Conservation (phyloP, 2,888 invertebrate genomes). For the Parthenolecanium corni region DNA sequence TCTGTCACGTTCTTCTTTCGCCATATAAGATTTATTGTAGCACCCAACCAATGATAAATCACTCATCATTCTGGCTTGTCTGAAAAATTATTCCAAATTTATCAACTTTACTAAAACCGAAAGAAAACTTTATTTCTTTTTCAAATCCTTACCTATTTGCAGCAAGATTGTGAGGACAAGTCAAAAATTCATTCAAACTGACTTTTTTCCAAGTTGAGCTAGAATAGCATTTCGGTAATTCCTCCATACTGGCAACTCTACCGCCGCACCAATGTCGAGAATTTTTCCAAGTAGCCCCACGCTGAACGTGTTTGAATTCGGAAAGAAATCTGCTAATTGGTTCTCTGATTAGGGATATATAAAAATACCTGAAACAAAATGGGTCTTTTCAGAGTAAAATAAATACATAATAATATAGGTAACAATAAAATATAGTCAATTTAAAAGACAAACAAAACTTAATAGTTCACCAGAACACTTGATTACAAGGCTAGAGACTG, state of each 20-base stretch:
- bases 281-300: conserved; percentile 93
- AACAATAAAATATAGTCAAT: background rate
- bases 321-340: conserved; percentile 89
- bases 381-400: background rate
- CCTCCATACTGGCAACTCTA: conserved; percentile 61
- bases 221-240: conserved; percentile 69
- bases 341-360: conserved; percentile 87
- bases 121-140: background rate
- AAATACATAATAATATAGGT: background rate
- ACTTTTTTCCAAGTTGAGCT: conserved; percentile 82
- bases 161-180: conserved; percentile 86
- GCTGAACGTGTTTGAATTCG: conserved; percentile 91
- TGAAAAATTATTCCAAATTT: conserved; percentile 33
- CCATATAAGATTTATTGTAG: conserved; percentile 73
- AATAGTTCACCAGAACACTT: too few relatives aligned
- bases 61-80: conserved; percentile 96
- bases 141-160: conserved; percentile 51
- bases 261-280: conserved; percentile 52
- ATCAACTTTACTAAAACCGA: background rate
- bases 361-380: conserved; percentile 64
- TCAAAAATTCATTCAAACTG: conserved; percentile 76
- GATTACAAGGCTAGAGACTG: too few relatives aligned
- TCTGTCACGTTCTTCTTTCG: conserved; percentile 57
- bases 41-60: conserved; percentile 90
- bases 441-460: too few relatives aligned